phyloP scores from a whole-genome alignment of 2,797 vertebrate genomes.

The Artibeus jamaicensis region DNA sequence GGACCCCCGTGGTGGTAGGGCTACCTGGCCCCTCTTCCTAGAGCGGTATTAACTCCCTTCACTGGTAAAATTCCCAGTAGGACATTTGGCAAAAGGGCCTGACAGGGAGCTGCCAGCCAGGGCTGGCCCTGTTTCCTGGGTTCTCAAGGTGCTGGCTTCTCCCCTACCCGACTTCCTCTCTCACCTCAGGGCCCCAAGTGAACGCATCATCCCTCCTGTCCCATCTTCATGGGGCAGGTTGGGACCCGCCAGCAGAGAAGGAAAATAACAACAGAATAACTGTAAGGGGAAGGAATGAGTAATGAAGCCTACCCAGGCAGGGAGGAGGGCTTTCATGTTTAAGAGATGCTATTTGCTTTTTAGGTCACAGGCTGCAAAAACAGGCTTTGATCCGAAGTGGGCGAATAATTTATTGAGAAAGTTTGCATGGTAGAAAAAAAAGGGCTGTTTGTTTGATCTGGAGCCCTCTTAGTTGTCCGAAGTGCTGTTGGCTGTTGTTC shows the following conservation, averaged over 20 bases:
- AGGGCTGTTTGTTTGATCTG: constrained; percentile 72
- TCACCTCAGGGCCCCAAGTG: constrained; percentile 49
- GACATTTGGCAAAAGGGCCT: constrained; percentile 61
- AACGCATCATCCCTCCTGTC: constrained; percentile 43
- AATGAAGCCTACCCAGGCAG: constrained; percentile 64
- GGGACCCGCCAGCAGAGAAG: constrained; percentile 73
- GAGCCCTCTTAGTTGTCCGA: constrained; percentile 65
- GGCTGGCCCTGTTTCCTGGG: constrained; percentile 66
- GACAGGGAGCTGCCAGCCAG: neutral
- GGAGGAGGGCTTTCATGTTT: constrained; percentile 73
- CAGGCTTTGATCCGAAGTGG: constrained; percentile 75
- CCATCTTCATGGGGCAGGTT: constrained; percentile 65
- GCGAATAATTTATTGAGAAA: constrained; percentile 77
- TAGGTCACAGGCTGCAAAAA: constrained; percentile 77
- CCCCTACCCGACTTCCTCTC: constrained; percentile 56
- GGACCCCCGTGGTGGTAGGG: neutral
- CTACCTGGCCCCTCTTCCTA: neutral
- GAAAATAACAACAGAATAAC: constrained; percentile 75
- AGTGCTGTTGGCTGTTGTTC: constrained; percentile 72
- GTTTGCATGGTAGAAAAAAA: constrained; percentile 64
- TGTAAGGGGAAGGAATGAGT: constrained; percentile 74
- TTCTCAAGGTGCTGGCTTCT: constrained; percentile 48
- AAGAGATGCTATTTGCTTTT: constrained; percentile 75
- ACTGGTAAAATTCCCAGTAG: constrained; percentile 69
- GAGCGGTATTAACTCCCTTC: constrained; percentile 1